phyloP scores from a whole-genome alignment of 1,140 invertebrate genomes.

The Apis dorsata region DNA sequence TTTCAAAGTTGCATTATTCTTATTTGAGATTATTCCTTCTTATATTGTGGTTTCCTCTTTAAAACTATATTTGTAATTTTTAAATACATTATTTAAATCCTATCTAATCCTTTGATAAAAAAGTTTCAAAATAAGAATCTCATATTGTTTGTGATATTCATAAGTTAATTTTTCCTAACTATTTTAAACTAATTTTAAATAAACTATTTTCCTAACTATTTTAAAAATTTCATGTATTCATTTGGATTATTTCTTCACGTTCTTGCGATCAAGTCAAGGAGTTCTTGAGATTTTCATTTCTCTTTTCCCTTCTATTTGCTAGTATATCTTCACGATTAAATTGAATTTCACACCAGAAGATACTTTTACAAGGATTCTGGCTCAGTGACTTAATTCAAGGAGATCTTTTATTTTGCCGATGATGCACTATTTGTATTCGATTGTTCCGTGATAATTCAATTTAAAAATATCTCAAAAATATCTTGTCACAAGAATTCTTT shows the following conservation, averaged over 20 bases:
- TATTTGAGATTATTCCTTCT: background rate
- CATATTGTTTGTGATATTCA: background rate
- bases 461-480: background rate
- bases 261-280: background rate
- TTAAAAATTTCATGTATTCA: background rate
- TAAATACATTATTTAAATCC: too few relatives aligned
- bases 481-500: background rate
- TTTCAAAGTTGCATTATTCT: background rate
- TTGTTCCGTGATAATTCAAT: background rate
- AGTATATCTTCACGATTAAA: conserved; percentile 23
- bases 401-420: background rate
- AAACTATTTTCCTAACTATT: background rate
- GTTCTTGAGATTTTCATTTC: background rate
- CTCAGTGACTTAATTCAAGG: background rate
- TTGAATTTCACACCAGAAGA: conserved; percentile 31
- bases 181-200: too few relatives aligned
- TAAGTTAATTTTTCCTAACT: background rate
- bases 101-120: background rate
- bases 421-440: background rate
- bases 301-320: background rate
- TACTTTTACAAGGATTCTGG: background rate
- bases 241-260: background rate
- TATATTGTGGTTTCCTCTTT: background rate
- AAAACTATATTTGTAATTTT: background rate
- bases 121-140: background rate